Percentiles rank a stretch among this genome's conserved stretches.
phyloP scores from a whole-genome alignment of 2,113 vertebrate species.

The Gymnorhina tibicen region DNA sequence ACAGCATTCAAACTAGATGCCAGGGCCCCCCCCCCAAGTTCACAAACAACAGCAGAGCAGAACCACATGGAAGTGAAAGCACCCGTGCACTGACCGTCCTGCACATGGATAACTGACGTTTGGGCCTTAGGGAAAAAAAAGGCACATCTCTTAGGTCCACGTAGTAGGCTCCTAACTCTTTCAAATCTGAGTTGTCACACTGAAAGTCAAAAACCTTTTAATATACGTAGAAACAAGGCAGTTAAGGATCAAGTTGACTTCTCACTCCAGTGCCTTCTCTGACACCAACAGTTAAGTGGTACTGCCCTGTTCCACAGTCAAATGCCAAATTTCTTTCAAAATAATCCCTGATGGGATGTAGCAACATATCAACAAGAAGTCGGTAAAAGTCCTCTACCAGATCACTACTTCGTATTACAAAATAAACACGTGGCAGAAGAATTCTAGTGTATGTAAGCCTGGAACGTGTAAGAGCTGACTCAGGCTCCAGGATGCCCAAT shows the following conservation, averaged over 20 bases:
- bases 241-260: neutral
- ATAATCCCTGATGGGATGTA: neutral
- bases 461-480: neutral
- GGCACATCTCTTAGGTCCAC: neutral
- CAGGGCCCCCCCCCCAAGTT: accelerated
- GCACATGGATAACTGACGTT: neutral
- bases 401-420: neutral
- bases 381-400: neutral
- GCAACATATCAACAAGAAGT: neutral
- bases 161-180: neutral
- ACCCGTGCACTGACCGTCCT: accelerated
- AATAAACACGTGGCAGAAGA: neutral
- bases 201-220: neutral
- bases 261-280: neutral
- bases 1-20: accelerated
- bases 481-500: neutral
- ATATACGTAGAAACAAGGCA: neutral
- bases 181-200: accelerated
- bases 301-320: neutral
- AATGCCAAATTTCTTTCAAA: neutral
- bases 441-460: accelerated
- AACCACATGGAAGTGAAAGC: accelerated
- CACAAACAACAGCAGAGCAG: neutral
- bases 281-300: neutral
- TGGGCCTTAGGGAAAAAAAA: neutral